phyloP scores from a whole-genome alignment of 1,140 invertebrate species.

The Scaptomyza graminum region DNA sequence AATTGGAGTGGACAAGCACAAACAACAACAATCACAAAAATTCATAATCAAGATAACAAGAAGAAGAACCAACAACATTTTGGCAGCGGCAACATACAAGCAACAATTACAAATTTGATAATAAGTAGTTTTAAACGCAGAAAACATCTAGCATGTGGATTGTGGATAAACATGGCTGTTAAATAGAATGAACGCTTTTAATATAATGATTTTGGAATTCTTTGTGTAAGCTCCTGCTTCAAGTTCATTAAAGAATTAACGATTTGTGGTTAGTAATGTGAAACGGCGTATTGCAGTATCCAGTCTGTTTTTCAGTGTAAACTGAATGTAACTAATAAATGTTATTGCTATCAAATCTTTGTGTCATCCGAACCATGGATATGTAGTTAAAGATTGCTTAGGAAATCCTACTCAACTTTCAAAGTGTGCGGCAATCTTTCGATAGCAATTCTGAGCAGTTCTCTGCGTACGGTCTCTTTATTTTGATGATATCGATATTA shows the following conservation, averaged over 20 bases:
- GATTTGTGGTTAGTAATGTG: slow-evolving; percentile 34
- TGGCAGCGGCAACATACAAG: slow-evolving; percentile 29
- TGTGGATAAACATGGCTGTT: slow-evolving; percentile 25
- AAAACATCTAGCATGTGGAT: slow-evolving; percentile 17
- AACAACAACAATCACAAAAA: not conserved
- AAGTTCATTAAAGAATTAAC: slow-evolving; percentile 49
- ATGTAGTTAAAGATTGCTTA: not conserved
- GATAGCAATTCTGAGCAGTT: not conserved
- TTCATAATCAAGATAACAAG: slow-evolving; percentile 8
- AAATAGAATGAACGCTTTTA: slow-evolving; percentile 20
- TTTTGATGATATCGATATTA: not conserved
- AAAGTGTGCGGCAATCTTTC: not conserved
- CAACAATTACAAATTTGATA: slow-evolving; percentile 26
- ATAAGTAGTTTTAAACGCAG: slow-evolving; percentile 38
- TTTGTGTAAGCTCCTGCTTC: slow-evolving; percentile 19
- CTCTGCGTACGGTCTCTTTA: not conserved
- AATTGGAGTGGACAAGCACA: slow-evolving; percentile 25
- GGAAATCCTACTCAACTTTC: no score
- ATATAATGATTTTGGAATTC: slow-evolving; percentile 33
- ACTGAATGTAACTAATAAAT: slow-evolving; percentile 36
- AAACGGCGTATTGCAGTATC: slow-evolving; percentile 23
- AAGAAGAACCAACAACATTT: slow-evolving; percentile 28
- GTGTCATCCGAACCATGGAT: not conserved
- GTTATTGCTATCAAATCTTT: slow-evolving; percentile 13
- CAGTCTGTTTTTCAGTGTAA: slow-evolving; percentile 15